Conservation (phyloP, 2,888 invertebrate genomes). For the Tenthredo livida region DNA sequence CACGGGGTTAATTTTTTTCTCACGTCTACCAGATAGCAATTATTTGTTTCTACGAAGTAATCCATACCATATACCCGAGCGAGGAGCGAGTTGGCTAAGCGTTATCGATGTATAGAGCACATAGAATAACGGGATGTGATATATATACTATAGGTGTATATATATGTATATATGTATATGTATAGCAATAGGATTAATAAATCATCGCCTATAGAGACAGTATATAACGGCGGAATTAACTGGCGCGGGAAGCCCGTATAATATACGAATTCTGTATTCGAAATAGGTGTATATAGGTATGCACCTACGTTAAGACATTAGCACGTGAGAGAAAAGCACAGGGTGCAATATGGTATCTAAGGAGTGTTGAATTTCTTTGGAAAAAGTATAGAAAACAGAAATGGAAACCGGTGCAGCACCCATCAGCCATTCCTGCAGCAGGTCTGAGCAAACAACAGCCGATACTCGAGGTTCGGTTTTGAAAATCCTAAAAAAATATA, state of each 20-base stretch:
- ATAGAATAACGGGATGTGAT: not conserved
- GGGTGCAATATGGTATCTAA: not conserved
- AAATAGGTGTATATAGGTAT: not conserved
- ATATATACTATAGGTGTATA: not conserved
- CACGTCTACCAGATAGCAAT: constrained; percentile 44
- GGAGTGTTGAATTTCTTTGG: constrained; percentile 22
- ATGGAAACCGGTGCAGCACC: constrained; percentile 11
- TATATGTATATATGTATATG: not conserved
- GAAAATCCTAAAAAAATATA: constrained; percentile 67
- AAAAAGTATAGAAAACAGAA: constrained; percentile 25
- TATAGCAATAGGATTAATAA: constrained; percentile 20
- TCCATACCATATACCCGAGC: constrained; percentile 20
- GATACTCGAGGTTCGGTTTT: not conserved
- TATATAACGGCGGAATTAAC: constrained; percentile 29
- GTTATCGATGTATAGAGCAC: constrained; percentile 24
- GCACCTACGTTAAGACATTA: not conserved
- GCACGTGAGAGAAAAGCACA: not conserved
- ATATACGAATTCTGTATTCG: not conserved
- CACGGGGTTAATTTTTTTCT: constrained; percentile 39
- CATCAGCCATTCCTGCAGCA: not conserved
- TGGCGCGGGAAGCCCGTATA: not conserved
- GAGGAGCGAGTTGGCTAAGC: constrained; percentile 1
- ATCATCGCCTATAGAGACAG: constrained; percentile 28
- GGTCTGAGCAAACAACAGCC: constrained; percentile 46
- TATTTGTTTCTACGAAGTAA: constrained; percentile 37